Evolutionary conservation across 2,113 vertebrate genomes (phyloP).

Genomic region (Melospiza melodia): DNA sequence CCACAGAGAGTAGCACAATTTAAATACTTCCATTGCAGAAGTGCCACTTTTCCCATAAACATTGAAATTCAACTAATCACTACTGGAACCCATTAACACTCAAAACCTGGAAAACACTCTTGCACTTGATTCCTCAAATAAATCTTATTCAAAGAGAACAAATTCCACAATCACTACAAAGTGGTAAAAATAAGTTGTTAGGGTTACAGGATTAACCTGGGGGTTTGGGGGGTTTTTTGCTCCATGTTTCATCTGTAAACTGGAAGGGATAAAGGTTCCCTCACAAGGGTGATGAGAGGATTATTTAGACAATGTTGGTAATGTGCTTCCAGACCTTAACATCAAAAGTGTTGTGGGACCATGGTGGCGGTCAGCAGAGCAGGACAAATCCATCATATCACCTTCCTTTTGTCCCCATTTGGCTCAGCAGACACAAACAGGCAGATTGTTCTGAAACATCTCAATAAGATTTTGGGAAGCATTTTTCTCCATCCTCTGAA

Average conservation of each 20-base stretch:
- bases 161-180: background rate
- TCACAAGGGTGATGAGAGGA: background rate
- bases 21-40: constrained; percentile 14
- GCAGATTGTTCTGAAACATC: background rate
- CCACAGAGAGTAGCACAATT: constrained; percentile 39
- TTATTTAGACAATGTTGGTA: background rate
- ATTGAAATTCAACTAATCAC: constrained; percentile 28
- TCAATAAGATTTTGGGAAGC: background rate
- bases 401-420: background rate
- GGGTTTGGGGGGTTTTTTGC: background rate
- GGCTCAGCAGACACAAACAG: background rate
- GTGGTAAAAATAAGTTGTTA: background rate
- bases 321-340: background rate
- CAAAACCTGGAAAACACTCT: background rate
- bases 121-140: background rate
- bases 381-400: background rate
- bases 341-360: background rate
- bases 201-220: background rate
- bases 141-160: background rate
- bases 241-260: background rate
- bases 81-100: background rate
- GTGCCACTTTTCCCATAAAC: constrained; percentile 46
- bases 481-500: background rate
- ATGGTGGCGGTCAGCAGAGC: background rate
- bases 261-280: background rate